Evolutionary conservation across 1,140 invertebrate genomes (phyloP).

Genomic region (Drosophila burlai): DNA sequence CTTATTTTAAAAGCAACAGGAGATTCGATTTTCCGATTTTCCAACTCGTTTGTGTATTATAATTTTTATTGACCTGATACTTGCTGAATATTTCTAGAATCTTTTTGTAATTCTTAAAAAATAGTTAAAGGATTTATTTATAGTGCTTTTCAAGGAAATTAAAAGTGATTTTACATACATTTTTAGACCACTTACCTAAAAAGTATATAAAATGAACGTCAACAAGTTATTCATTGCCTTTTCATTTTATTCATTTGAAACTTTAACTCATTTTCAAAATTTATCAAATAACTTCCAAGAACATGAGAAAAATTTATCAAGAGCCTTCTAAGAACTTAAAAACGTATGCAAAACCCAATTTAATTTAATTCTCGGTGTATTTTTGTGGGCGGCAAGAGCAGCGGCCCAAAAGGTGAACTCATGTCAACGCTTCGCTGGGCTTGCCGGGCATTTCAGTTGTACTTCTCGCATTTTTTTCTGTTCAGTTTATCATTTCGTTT

Average conservation of each 20-base stretch:
- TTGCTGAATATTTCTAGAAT: not conserved
- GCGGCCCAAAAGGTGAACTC: slow-evolving; percentile 44
- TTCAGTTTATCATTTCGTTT: slow-evolving; percentile 16
- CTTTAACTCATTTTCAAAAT: no score
- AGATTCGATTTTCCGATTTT: not conserved
- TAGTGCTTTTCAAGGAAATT: no score
- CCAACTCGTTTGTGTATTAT: no score
- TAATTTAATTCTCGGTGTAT: slow-evolving; percentile 10
- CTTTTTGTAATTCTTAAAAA: not conserved
- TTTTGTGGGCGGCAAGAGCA: slow-evolving; percentile 13
- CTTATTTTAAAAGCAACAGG: not conserved
- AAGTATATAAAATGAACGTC: no score
- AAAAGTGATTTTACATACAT: not conserved
- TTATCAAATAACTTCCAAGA: not conserved
- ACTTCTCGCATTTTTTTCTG: slow-evolving; percentile 11
- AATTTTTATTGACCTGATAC: no score
- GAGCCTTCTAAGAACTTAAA: not conserved
- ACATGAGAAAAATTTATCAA: not conserved
- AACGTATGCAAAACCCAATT: not conserved
- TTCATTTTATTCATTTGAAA: not conserved
- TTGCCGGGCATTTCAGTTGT: slow-evolving; percentile 36
- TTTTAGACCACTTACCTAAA: not conserved
- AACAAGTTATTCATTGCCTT: no score
- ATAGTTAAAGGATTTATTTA: no score
- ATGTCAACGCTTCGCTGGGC: slow-evolving; percentile 76